These are phyloP conservation scores for Ferdinandea cuprea DNA, from an alignment of 2,888 invertebrate genomes.

Conservation along the genomic window DNA sequence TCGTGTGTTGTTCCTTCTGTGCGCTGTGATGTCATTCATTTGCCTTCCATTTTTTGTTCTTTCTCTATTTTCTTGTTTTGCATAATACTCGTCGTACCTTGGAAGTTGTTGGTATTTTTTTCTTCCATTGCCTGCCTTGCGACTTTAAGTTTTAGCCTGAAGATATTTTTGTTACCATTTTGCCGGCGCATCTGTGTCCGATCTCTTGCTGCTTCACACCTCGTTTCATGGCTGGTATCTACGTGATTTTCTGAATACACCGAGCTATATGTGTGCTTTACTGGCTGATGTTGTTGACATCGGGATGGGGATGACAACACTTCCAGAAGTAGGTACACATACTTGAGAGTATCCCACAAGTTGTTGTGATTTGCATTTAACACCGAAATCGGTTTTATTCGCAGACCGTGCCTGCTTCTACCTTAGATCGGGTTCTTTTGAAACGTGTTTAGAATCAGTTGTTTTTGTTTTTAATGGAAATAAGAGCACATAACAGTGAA, in stretches of 20 bases:
- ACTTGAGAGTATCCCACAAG: slow-evolving; percentile 22
- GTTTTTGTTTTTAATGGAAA: slow-evolving; percentile 4
- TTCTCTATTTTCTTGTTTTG: slow-evolving; percentile 37
- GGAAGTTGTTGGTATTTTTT: slow-evolving; percentile 15
- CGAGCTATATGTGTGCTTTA: slow-evolving; percentile 36
- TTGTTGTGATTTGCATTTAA: slow-evolving; percentile 64
- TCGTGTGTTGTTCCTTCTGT: slow-evolving; percentile 51
- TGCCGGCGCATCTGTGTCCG: slow-evolving; percentile 42
- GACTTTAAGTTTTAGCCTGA: slow-evolving; percentile 39
- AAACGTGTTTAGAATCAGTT: slow-evolving; percentile 48
- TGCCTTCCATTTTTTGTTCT: slow-evolving; percentile 14
- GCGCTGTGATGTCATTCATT: slow-evolving; percentile 65
- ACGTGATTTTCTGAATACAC: slow-evolving; percentile 9
- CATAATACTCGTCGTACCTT: slow-evolving; percentile 11
- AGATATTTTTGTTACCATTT: slow-evolving; percentile 5
- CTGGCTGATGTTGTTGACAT: slow-evolving; percentile 46
- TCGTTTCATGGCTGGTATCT: slow-evolving; percentile 12
- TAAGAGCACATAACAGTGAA: slow-evolving; percentile 38
- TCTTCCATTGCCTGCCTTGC: slow-evolving; percentile 6
- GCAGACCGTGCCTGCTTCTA: slow-evolving; percentile 14
- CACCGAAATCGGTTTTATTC: slow-evolving; percentile 54
- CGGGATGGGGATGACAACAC: slow-evolving; percentile 28
- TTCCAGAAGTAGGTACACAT: background rate
- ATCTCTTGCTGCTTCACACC: slow-evolving; percentile 70
- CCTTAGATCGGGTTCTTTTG: slow-evolving; percentile 1